These are phyloP conservation scores for Sycophila texana DNA, from an alignment of 2,888 invertebrate genomes.

Conservation along the genomic window DNA sequence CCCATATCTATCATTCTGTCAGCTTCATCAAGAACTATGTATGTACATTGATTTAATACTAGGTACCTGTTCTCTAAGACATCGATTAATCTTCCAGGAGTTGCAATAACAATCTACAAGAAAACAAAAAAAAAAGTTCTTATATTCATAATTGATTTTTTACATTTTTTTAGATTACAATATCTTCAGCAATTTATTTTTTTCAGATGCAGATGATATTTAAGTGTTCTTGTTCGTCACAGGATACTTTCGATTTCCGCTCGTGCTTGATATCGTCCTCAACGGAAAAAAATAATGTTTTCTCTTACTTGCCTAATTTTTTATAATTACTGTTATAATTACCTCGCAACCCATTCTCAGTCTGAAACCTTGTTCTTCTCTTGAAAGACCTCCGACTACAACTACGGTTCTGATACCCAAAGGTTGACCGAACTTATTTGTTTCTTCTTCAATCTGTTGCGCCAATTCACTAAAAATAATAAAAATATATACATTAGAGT, in stretches of 20 bases:
- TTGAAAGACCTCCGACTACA: slow-evolving; percentile 97
- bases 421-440: slow-evolving; percentile 96
- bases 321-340: slow-evolving; percentile 50
- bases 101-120: slow-evolving; percentile 99
- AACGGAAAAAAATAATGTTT: slow-evolving; percentile 16
- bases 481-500: slow-evolving; percentile 23
- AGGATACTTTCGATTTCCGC: no score
- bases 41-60: slow-evolving; percentile 97
- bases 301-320: not conserved
- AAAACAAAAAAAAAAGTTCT: slow-evolving; percentile 61
- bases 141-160: not conserved
- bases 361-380: slow-evolving; percentile 99
- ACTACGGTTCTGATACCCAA: slow-evolving; percentile 95
- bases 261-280: slow-evolving; percentile 3
- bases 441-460: slow-evolving; percentile 99
- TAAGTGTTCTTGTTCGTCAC: no score
- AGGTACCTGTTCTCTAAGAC: slow-evolving; percentile 98
- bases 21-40: slow-evolving; percentile 96
- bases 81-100: slow-evolving; percentile 99
- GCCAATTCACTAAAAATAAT: slow-evolving; percentile 88
- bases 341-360: slow-evolving; percentile 96
- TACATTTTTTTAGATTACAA: not conserved
- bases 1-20: slow-evolving; percentile 99
- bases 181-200: slow-evolving; percentile 26
- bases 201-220: no score